Percentiles rank a stretch among this genome's conserved stretches.
Evolutionary conservation across 1,140 invertebrate genomes (phyloP).

Genomic region (Drosophila nigrodunni): DNA sequence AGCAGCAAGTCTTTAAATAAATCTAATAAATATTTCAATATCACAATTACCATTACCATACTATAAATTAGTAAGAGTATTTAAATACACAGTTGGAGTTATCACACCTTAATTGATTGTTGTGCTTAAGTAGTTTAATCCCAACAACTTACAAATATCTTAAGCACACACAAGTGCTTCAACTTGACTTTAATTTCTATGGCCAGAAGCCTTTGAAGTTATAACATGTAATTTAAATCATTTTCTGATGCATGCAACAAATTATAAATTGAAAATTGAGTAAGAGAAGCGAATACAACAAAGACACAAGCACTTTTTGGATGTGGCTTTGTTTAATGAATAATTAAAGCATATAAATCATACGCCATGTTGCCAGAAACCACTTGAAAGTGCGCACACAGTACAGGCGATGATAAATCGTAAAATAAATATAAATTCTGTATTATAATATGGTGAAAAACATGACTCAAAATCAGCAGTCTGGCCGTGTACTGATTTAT

Average conservation of each 20-base stretch:
- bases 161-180: neutral
- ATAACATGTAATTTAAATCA: constrained; percentile 1
- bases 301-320: constrained; percentile 7
- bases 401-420: constrained; percentile 26
- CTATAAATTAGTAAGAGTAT: neutral
- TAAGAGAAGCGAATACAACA: constrained; percentile 2
- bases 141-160: neutral
- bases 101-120: constrained; percentile 10
- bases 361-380: constrained; percentile 65
- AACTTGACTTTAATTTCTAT: constrained; percentile 1
- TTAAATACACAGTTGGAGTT: neutral
- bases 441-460: constrained; percentile 62
- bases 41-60: neutral
- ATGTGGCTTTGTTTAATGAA: constrained; percentile 62
- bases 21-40: constrained; percentile 27
- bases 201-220: constrained; percentile 2
- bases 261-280: constrained; percentile 1
- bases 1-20: constrained; percentile 47
- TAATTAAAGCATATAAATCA: constrained; percentile 80
- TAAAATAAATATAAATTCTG: constrained; percentile 67
- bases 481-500: constrained; percentile 65
- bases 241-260: neutral
- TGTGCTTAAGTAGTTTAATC: constrained; percentile 1
- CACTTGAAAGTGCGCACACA: constrained; percentile 68
- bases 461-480: constrained; percentile 61